Evolutionary conservation across 2,113 vertebrate genomes (phyloP).

Genomic region (Sceloporus tristichus): DNA sequence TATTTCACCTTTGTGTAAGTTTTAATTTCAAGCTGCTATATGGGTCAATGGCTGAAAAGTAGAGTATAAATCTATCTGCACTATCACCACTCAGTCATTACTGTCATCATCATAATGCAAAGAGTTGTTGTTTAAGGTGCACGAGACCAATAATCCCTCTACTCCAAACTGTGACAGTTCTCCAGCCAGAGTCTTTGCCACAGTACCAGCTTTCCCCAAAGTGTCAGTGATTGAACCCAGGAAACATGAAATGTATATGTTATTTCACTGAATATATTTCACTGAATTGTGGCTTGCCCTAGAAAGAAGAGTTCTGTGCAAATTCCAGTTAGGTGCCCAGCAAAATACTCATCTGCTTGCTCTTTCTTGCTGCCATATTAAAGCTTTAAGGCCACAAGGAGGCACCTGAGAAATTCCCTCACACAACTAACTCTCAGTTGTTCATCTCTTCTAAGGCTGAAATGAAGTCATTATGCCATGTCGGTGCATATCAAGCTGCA

Average conservation of each 20-base stretch:
- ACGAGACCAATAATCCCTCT: neutral
- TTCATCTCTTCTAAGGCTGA: neutral
- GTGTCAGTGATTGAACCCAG: neutral
- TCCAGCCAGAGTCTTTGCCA: neutral
- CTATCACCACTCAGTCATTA: no score
- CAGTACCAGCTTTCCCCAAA: neutral
- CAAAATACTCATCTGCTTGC: neutral
- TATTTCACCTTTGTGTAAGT: neutral
- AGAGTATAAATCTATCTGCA: neutral
- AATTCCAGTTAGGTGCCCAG: no score
- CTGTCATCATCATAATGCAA: neutral
- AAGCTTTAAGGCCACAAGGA: slow-evolving; percentile 1
- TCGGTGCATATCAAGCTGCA: neutral
- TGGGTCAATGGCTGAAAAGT: neutral
- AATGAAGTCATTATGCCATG: neutral
- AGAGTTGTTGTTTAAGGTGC: neutral
- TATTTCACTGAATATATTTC: neutral
- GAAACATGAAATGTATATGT: neutral
- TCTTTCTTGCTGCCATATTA: neutral
- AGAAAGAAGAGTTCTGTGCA: neutral
- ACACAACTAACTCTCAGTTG: neutral
- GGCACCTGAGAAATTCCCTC: neutral
- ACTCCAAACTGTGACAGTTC: neutral
- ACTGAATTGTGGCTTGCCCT: neutral
- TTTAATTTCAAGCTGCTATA: neutral